These are phyloP conservation scores for Corythornis cristatus DNA, from an alignment of 2,113 vertebrate species.

Conservation along the genomic window DNA sequence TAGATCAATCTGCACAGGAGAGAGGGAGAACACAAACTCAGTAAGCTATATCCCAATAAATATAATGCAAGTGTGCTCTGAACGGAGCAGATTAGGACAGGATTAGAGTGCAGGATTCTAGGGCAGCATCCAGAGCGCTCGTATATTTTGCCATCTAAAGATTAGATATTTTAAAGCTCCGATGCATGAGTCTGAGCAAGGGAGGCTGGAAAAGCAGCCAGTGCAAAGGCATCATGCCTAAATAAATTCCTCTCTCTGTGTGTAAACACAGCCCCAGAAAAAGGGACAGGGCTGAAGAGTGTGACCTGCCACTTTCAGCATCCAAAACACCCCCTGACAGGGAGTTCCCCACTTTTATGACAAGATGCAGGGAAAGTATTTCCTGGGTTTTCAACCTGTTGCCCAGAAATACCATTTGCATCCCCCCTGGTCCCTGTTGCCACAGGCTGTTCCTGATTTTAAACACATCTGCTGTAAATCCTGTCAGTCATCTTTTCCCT, in stretches of 20 bases:
- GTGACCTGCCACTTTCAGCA: neutral
- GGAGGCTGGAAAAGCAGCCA: neutral
- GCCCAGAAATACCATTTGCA: neutral
- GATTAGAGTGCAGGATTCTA: conserved; percentile 27
- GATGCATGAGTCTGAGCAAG: neutral
- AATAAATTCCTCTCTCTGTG: neutral
- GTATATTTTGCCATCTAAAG: neutral
- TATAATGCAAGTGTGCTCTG: neutral
- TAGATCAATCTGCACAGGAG: no score
- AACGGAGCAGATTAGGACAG: neutral
- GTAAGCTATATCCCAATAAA: neutral
- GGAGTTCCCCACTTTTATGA: fast-evolving
- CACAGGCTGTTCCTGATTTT: neutral
- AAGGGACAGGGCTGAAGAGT: neutral
- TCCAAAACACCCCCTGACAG: fast-evolving
- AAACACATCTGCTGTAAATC: conserved; percentile 7
- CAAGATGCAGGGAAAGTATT: fast-evolving
- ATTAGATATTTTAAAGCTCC: conserved; percentile 24
- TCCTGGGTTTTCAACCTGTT: neutral
- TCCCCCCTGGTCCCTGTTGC: neutral
- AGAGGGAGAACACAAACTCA: no score
- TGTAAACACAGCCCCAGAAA: fast-evolving
- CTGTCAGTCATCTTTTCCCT: neutral
- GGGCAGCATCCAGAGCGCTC: neutral
- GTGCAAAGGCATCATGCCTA: neutral